phyloP scores from a whole-genome alignment of 2,113 vertebrate species.

The Melospiza melodia region DNA sequence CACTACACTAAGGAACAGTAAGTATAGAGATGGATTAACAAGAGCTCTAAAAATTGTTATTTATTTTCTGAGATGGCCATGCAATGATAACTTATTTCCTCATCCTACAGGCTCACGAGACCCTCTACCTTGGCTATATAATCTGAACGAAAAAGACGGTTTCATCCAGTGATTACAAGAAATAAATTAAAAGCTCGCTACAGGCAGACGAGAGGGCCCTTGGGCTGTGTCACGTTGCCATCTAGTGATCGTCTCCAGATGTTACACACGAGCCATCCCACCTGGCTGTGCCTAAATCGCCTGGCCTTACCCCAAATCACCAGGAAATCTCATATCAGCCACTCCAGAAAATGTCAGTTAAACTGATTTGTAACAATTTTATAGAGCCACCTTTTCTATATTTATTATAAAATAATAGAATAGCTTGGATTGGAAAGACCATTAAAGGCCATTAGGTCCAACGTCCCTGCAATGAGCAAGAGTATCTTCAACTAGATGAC shows the following conservation, averaged over 20 bases:
- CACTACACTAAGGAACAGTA: neutral
- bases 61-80: slow-evolving; percentile 7
- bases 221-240: slow-evolving; percentile 67
- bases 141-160: neutral
- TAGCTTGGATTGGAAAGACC: neutral
- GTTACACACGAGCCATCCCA: neutral
- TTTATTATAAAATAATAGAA: neutral
- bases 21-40: neutral
- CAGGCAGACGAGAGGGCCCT: accelerated
- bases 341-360: neutral
- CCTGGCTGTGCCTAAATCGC: neutral
- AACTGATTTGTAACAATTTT: neutral
- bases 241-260: slow-evolving; percentile 54
- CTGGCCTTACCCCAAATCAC: neutral
- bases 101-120: neutral
- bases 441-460: neutral
- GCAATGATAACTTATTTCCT: slow-evolving; percentile 23
- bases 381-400: neutral
- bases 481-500: neutral
- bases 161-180: neutral
- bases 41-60: neutral
- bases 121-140: neutral
- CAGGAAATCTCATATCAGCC: neutral
- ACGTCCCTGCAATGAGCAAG: accelerated
- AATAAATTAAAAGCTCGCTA: neutral